Percentiles rank a stretch among this genome's conserved stretches.
Evolutionary conservation across 2,888 invertebrate species (phyloP).

Genomic region (Bellardia pandia): DNA sequence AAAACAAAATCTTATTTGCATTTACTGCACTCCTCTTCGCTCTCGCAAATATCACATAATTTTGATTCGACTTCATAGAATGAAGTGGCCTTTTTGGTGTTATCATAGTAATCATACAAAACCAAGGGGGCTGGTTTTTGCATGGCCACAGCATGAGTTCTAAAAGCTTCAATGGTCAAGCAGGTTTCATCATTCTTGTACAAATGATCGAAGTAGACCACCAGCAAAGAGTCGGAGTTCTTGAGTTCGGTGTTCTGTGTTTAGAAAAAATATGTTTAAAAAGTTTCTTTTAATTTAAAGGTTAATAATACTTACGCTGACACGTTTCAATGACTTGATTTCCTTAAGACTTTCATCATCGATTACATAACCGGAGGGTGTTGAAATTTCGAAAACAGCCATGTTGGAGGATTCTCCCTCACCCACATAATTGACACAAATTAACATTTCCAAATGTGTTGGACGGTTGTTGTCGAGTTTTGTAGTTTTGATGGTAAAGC

Average conservation of each 20-base stretch:
- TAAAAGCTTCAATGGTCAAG: constrained; percentile 92
- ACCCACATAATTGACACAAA: constrained; percentile 89
- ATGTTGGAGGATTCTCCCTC: constrained; percentile 89
- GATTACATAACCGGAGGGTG: constrained; percentile 95
- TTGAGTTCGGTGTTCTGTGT: constrained; percentile 87
- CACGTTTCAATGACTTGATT: constrained; percentile 84
- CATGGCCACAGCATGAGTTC: constrained; percentile 92
- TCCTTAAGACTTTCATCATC: constrained; percentile 90
- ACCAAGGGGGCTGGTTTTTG: constrained; percentile 94
- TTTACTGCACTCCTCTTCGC: constrained; percentile 82
- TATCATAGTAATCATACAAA: constrained; percentile 96
- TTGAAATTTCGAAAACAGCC: constrained; percentile 94
- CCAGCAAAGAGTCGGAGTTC: constrained; percentile 87
- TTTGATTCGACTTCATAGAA: constrained; percentile 80
- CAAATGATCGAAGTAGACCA: constrained; percentile 90
- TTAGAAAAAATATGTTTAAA: not conserved
- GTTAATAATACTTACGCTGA: constrained; percentile 78
- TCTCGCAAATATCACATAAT: constrained; percentile 92
- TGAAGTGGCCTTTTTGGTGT: constrained; percentile 84
- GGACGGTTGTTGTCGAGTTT: constrained; percentile 86
- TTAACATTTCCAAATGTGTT: constrained; percentile 91
- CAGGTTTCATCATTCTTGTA: constrained; percentile 87
- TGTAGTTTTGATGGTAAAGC: constrained; percentile 93
- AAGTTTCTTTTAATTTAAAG: not conserved
- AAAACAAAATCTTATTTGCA: constrained; percentile 56